Conservation (phyloP, 2,797 vertebrate genomes). For the Denticeps clupeoides region DNA sequence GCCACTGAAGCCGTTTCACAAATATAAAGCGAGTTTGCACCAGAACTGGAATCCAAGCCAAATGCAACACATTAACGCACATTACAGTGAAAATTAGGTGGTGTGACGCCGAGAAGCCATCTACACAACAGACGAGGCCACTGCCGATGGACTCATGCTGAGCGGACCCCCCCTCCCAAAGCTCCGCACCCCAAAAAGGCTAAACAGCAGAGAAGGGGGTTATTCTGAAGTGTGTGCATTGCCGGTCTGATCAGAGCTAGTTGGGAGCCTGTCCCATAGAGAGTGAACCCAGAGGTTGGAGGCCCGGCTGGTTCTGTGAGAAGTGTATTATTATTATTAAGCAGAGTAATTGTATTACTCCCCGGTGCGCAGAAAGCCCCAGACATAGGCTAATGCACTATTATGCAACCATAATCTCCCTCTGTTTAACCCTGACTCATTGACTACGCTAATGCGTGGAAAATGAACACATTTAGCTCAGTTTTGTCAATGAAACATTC, state of each 20-base stretch:
- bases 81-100: conserved; percentile 6
- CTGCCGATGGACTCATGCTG: conserved; percentile 17
- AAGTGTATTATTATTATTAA: conserved; percentile 15
- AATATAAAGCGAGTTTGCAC: neutral
- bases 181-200: neutral
- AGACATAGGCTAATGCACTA: conserved; percentile 14
- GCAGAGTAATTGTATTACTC: conserved; percentile 12
- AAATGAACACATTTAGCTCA: conserved; percentile 15
- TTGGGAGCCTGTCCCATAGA: neutral
- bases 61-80: neutral
- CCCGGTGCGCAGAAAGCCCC: conserved; percentile 6
- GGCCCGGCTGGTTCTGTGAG: neutral
- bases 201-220: neutral
- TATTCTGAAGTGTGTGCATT: neutral
- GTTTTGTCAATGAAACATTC: conserved; percentile 28
- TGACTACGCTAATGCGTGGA: conserved; percentile 6
- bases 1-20: neutral
- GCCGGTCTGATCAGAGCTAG: neutral
- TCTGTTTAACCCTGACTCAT: conserved; percentile 12
- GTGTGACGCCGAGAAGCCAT: conserved; percentile 24
- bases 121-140: conserved; percentile 24
- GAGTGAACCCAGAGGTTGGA: neutral
- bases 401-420: conserved; percentile 8
- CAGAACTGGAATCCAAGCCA: no score
- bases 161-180: conserved; percentile 1